Evolutionary conservation across 2,113 vertebrate species (phyloP), one percentile per base, ranked within the genome.

Genomic region (Puffinus mauretanicus): DNA sequence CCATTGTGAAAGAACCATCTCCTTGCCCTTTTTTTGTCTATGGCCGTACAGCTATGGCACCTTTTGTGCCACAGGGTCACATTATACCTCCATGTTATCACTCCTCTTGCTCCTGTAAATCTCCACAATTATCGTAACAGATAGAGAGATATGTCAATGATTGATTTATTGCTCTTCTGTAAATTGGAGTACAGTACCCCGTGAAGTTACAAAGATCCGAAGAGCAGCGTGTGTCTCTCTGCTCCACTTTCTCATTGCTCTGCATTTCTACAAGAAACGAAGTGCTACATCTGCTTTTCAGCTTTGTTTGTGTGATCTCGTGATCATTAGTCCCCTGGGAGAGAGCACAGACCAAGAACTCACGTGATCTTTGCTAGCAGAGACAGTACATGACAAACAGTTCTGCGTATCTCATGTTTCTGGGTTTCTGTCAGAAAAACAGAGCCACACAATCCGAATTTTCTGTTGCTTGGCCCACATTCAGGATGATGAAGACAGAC

Each of bases 151-250:
- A 70, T 44, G 62, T 73, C 89, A 79, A 11, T 11, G 85, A 38
- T 73, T 87, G 71, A 82, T 95, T 90, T 93, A 66, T 52, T 87
- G 79, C 93, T 93, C 89, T 82, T 95, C 90, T 77, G 87, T 84
- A 82, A 94, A 86, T 42, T 81, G 92, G 89, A 94, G 90, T 77
- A 57, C 64, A 51, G 46, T 36, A 32, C 47, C 77, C 73, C 70
- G 25, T 66, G 86, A 83, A 51, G 75, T 80, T 79, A 66, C 22
- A 34, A 57, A 86, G 87, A 83, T 20, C 32, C 8, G 9, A 95
- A 79, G 88, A 81, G 86, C 91, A 90, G 88, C 55, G 79, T 16
- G 49, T 54, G 86, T 70, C 76, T 71, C 54, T 72, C 61, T 66
- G 75, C 58, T 49, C 11, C 60, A 8, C 36, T 36, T 38, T 62